Percentiles rank a stretch among this genome's conserved stretches.
These are phyloP conservation scores for Drosophila pseudoananassae DNA, from an alignment of 1,140 invertebrate genomes.

Conservation along the genomic window DNA sequence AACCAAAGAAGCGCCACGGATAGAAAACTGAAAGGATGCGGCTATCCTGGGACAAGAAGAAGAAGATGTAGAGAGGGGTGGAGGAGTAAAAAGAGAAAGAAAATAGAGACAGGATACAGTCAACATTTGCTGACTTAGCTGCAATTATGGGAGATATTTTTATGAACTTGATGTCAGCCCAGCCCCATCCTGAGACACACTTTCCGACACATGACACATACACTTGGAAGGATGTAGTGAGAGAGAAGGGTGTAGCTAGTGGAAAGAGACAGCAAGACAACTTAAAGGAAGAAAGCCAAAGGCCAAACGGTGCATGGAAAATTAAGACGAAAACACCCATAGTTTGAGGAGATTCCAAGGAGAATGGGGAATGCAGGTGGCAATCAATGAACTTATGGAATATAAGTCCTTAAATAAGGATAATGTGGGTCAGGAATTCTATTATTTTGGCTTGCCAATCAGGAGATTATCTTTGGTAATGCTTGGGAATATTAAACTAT, in stretches of 20 bases:
- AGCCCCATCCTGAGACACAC: constrained; percentile 30
- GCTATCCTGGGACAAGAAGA: constrained; percentile 24
- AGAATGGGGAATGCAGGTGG: neutral
- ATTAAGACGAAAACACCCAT: constrained; percentile 16
- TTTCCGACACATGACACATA: constrained; percentile 14
- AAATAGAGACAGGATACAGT: constrained; percentile 22
- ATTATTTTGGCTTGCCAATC: neutral
- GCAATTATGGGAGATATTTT: constrained; percentile 68
- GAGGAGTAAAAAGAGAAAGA: neutral
- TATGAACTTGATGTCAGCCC: constrained; percentile 63
- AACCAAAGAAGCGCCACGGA: constrained; percentile 14
- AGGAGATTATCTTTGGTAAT: neutral
- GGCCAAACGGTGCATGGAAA: constrained; percentile 28
- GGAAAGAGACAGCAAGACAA: constrained; percentile 3
- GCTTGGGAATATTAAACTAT: too few species aligned
- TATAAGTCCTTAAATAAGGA: neutral
- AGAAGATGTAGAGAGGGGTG: neutral
- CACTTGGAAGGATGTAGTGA: neutral
- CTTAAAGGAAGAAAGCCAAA: constrained; percentile 5
- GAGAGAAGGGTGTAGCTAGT: neutral
- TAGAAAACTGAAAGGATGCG: constrained; percentile 14
- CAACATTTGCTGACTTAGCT: constrained; percentile 65
- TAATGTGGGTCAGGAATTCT: neutral
- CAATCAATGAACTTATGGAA: neutral
- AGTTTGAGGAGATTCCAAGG: neutral